Evolutionary conservation across 2,113 vertebrate genomes (phyloP), one percentile per base, ranked within the genome.

Genomic region (Panthera tigris): DNA sequence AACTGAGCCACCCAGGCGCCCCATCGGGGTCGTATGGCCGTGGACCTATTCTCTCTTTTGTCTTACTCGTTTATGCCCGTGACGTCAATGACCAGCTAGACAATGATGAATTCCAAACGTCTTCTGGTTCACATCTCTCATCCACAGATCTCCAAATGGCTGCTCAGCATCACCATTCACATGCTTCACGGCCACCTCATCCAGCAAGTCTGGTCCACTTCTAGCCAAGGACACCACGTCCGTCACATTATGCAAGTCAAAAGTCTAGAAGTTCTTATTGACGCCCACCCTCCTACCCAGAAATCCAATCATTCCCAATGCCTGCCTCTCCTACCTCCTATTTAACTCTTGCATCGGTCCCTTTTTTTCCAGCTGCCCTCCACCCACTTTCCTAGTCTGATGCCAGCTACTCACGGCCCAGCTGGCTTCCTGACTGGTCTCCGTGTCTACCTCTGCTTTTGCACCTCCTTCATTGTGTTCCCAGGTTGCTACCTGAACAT

Each of bases 161-260:
- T 39, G 7, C 12, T 48, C 39, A 10, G 0, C 2, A 19, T 48
- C 15, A 1, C 21, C 21, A 19, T 36, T n/a, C 0, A 1, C 73
- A 18, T 31, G 7, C 48, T 33, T 80, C 65, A 7, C 2, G 39
- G 33, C 39, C 41, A 12, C 8, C 4, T 7, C 14, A 7, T n/a
- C 12, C 18, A 7, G n/a, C 9, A 15, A 14, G 41, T 45, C 33
- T 16, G 50, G 23, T 14, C 74, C 16, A 1, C 3, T 31, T 45
- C 36, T 31, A 12, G 31, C 19, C 23, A 52, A 39, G 2, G 25
- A 33, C 4, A 4, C 19, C 10, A 4, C 0, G 0, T 5, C 12
- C 50, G 12, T 52, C 15, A 7, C n/a, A 33, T 85, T 48, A 23
- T 2, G 11, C 36, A 39, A 74, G 39, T 13, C 27, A 14, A 1